Evolutionary conservation across 2,797 vertebrate genomes (phyloP).

Genomic region (Pyrocephalus nanus): DNA sequence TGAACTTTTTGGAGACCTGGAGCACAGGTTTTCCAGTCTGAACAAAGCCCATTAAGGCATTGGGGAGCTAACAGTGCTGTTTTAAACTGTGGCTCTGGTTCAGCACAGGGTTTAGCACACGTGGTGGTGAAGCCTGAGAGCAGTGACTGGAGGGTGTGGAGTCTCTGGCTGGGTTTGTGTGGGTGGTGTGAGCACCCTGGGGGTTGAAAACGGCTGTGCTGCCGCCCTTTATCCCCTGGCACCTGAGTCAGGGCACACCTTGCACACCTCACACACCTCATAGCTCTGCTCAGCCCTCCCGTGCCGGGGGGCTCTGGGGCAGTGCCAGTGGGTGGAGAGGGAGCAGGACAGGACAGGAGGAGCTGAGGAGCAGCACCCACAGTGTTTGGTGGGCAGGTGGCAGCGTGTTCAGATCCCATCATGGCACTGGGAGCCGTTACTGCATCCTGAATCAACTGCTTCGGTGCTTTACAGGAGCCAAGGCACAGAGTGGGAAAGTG

Average conservation of each 20-base stretch:
- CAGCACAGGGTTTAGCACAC: background rate
- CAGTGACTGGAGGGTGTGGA: background rate
- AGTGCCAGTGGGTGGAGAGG: constrained; percentile 17
- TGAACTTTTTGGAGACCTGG: background rate
- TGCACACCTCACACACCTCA: background rate
- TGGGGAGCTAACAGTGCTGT: background rate
- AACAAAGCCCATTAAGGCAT: background rate
- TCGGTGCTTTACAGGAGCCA: background rate
- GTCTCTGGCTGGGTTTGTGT: background rate
- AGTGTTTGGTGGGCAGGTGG: constrained; percentile 28
- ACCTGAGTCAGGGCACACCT: constrained; percentile 14
- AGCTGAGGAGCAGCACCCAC: background rate
- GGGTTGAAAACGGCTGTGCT: background rate
- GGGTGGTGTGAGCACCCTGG: background rate
- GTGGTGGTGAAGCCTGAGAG: background rate
- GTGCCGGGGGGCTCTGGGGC: background rate
- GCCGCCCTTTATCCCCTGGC: background rate
- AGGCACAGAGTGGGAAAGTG: background rate
- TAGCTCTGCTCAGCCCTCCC: constrained; percentile 28
- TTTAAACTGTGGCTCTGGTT: background rate
- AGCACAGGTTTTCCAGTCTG: background rate
- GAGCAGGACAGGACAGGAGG: background rate
- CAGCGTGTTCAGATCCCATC: constrained; percentile 33
- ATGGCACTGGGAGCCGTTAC: background rate
- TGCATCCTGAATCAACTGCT: background rate